Evolutionary conservation across 2,797 vertebrate genomes (phyloP).

Genomic region (Acestrorhynchus altus): DNA sequence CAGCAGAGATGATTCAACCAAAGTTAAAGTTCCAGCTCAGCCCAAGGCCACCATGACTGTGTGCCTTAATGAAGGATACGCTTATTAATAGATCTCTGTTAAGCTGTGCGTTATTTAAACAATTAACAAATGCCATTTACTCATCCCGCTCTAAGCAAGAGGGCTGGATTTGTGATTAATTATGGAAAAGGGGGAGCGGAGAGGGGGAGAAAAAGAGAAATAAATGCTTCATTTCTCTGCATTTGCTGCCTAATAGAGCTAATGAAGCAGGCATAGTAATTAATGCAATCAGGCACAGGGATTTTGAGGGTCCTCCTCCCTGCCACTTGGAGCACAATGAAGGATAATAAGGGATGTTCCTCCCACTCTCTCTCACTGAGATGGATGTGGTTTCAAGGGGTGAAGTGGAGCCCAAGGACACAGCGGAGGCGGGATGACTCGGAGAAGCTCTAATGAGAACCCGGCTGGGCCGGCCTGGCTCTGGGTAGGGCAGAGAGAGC

Average conservation of each 20-base stretch:
- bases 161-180: slow-evolving; percentile 71
- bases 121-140: slow-evolving; percentile 67
- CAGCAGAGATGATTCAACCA: neutral
- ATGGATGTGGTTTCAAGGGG: slow-evolving; percentile 63
- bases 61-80: slow-evolving; percentile 39
- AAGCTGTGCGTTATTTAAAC: slow-evolving; percentile 65
- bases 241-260: slow-evolving; percentile 78
- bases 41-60: slow-evolving; percentile 21
- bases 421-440: slow-evolving; percentile 56
- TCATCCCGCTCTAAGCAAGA: slow-evolving; percentile 73
- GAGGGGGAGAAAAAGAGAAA: neutral
- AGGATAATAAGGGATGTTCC: slow-evolving; percentile 63
- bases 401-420: slow-evolving; percentile 60
- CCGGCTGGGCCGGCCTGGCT: neutral
- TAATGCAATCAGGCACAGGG: slow-evolving; percentile 85
- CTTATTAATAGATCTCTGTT: slow-evolving; percentile 71
- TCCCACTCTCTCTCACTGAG: slow-evolving; percentile 37
- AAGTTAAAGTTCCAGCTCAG: slow-evolving; percentile 35
- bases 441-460: slow-evolving; percentile 36
- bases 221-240: slow-evolving; percentile 74
- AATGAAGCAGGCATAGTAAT: slow-evolving; percentile 86
- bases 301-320: slow-evolving; percentile 73
- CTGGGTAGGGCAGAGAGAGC: neutral
- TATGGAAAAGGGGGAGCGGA: slow-evolving; percentile 61
- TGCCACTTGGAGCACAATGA: slow-evolving; percentile 68